Percentiles rank a stretch among this genome's conserved stretches.
phyloP scores from a whole-genome alignment of 2,888 invertebrate species.

The Ganaspis brasiliensis region DNA sequence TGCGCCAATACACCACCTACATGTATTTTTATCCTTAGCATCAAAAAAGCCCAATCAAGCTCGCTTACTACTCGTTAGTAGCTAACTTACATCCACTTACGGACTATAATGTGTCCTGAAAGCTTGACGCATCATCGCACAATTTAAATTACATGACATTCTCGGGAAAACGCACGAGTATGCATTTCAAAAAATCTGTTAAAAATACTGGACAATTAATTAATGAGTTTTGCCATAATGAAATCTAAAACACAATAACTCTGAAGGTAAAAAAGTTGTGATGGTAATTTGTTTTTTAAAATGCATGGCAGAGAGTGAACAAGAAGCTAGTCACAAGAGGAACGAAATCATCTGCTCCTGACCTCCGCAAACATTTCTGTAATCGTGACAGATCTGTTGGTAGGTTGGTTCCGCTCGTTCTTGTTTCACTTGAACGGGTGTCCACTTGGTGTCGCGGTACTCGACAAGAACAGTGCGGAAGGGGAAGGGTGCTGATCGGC shows the following conservation, averaged over 20 bases:
- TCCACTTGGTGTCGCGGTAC: conserved; percentile 63
- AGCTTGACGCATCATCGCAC: too few species aligned
- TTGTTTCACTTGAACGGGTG: conserved; percentile 60
- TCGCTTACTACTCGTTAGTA: conserved; percentile 40
- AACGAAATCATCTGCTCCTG: conserved; percentile 44
- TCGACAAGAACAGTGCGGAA: conserved; percentile 48
- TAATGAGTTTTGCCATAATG: too few species aligned
- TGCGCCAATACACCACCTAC: conserved; percentile 49
- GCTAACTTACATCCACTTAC: too few species aligned
- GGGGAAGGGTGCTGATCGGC: conserved; percentile 48
- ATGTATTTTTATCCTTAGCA: neutral
- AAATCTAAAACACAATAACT: too few species aligned
- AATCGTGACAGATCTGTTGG: conserved; percentile 15
- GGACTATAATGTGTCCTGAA: too few species aligned
- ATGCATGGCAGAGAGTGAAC: too few species aligned
- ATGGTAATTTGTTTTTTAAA: too few species aligned
- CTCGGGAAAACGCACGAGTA: too few species aligned
- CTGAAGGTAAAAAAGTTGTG: too few species aligned
- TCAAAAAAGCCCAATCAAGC: conserved; percentile 27
- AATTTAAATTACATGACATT: too few species aligned
- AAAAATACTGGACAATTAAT: too few species aligned
- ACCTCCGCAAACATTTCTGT: conserved; percentile 48
- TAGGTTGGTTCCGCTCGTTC: conserved; percentile 31
- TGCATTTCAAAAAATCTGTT: too few species aligned
- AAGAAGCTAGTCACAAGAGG: neutral